Base-by-base conservation (phyloP, 2,797 vertebrate genomes). In the Alca torda region DNA sequence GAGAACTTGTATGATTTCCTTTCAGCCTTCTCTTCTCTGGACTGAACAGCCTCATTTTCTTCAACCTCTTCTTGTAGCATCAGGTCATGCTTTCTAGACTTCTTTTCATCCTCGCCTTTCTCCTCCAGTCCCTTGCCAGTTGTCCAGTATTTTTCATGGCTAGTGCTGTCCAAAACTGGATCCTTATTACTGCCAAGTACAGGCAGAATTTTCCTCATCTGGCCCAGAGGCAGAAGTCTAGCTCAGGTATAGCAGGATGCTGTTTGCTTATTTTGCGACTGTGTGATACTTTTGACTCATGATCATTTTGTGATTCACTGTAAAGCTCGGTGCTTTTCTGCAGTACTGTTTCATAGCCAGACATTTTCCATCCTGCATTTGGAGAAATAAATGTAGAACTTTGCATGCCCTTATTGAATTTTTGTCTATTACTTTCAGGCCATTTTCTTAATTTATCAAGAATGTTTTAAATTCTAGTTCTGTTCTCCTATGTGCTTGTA, bases 341-440 rank as follows among this genome's bases (percentile, higher is more conserved):
- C 28, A 74, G 37, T 56, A 21, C 23, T 87, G 51, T 56, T 90
- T 45, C 0, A 0, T n/a, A 90, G 51, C 45, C 41, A 80, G 84
- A 50, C 67, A 79, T 92, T 93, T 94, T 74, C 72, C 41, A 67
- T 87, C 64, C 48, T 89, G 68, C 51, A 64, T 90, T 77, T 87
- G 51, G 56, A 87, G 81, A 92, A 92, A 90, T 45, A 87, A 93
- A 90, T 57, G 41, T 57, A 83, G 64, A 92, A 76, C 13, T 92
- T 76, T 51, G n/a, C 54, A 18, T 46, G 33, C 65, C 41, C 53
- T 95, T 89, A 84, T 83, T 89, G 78, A 92, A 77, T 93, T 95
- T 84, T 84, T 67, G 48, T 56, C 60, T 73, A 33, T 92, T 90
- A 82, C 81, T 94, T 93, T 94, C 88, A 87, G 63, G 24, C 33